These are phyloP conservation scores for Harpalus rubripes DNA, from an alignment of 2,888 invertebrate species.

Conservation along the genomic window DNA sequence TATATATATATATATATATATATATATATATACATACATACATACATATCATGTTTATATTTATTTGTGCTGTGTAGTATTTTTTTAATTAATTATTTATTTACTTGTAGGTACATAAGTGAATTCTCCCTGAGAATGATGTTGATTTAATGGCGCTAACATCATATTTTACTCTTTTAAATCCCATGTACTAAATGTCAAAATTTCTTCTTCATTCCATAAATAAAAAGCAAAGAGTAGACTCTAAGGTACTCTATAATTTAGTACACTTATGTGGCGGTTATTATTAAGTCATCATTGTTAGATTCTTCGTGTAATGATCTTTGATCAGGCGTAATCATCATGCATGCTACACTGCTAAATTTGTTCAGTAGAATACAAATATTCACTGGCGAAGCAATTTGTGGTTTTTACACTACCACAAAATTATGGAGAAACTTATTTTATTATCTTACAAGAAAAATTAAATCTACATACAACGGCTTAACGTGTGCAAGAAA, in stretches of 20 bases:
- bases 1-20: too few relatives aligned
- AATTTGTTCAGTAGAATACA: conserved; percentile 23
- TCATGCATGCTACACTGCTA: neutral
- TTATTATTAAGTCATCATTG: conserved; percentile 44
- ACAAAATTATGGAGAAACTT: neutral
- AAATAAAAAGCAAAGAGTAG: conserved; percentile 14
- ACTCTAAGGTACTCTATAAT: neutral
- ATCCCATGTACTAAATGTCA: conserved; percentile 5
- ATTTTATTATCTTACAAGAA: conserved; percentile 1
- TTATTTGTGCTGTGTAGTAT: too few relatives aligned
- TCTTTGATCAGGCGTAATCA: conserved; percentile 35
- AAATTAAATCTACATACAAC: neutral
- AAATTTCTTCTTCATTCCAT: neutral
- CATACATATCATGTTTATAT: too few relatives aligned
- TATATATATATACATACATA: too few relatives aligned
- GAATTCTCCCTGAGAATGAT: neutral
- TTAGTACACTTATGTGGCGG: conserved; percentile 21
- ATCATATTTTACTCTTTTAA: neutral
- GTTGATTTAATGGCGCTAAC: neutral
- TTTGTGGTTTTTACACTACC: neutral
- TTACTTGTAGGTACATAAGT: neutral
- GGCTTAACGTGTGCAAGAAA: too few relatives aligned
- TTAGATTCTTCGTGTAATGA: conserved; percentile 33
- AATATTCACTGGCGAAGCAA: neutral
- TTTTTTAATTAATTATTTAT: neutral